A percentile compares a stretch with the other conserved stretches of the same genome.
Evolutionary conservation across 1,140 invertebrate genomes (phyloP).

Genomic region (Brachionus paranguensis): DNA sequence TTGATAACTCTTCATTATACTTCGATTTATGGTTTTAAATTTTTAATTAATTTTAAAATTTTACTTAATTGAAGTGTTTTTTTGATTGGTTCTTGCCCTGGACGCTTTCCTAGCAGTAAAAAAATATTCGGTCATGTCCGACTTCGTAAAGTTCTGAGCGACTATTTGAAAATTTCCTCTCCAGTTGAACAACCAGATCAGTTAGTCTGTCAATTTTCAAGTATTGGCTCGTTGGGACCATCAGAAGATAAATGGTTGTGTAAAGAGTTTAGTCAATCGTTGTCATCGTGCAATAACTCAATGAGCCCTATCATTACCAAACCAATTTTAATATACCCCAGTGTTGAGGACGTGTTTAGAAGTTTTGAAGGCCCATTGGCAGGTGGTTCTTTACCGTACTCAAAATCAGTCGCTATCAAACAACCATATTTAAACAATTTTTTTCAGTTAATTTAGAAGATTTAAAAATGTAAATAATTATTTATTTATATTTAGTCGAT

Average conservation of each 20-base stretch:
- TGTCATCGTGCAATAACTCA: conserved; percentile 45
- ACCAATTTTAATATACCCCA: conserved; percentile 63
- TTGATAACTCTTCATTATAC: too few relatives aligned
- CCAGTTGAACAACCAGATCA: conserved; percentile 49
- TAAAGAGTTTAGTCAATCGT: conserved; percentile 61
- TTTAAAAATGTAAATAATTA: not conserved
- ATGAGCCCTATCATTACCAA: conserved; percentile 14
- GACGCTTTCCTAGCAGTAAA: conserved; percentile 61
- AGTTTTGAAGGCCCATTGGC: conserved; percentile 77
- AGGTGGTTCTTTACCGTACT: conserved; percentile 83
- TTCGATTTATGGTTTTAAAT: too few relatives aligned
- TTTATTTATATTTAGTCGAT: conserved; percentile 38
- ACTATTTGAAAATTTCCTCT: conserved; percentile 48
- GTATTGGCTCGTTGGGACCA: conserved; percentile 75
- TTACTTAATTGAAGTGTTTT: conserved; percentile 63
- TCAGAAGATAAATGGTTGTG: conserved; percentile 66
- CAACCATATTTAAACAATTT: conserved; percentile 73
- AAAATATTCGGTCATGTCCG: conserved; percentile 67
- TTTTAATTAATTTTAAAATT: not conserved
- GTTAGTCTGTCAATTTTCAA: conserved; percentile 77
- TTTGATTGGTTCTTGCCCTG: conserved; percentile 75
- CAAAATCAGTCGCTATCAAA: conserved; percentile 69
- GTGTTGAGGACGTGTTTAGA: conserved; percentile 68
- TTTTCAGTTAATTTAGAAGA: conserved; percentile 65
- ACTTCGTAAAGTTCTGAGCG: conserved; percentile 57